Base-by-base conservation (phyloP, 1,140 invertebrate genomes). In the Neocloeon triangulifer region DNA sequence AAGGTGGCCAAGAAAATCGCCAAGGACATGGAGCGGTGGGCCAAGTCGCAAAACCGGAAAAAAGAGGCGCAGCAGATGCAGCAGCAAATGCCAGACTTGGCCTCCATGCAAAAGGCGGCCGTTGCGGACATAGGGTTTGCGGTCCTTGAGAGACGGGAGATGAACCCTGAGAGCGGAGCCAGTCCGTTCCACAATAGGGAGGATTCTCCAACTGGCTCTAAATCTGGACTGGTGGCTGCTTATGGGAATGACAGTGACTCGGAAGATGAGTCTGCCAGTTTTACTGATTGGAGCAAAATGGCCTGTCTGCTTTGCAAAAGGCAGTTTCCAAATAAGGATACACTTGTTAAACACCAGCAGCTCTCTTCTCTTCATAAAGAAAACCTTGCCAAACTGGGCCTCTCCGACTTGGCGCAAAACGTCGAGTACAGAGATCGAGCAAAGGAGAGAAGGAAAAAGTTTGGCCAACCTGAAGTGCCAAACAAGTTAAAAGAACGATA, bases 1-100 rank as follows among this genome's bases (percentile, higher is more conserved):
- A 95, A 94, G 58, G 85, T 92, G 10, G 92, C 92, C 1, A 94
- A 95, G 48, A 92, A 94, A 55, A 95, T 97, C 43, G 89, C 88
- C 0, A 95, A 95, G 12, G 66, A 89, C 45, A 89, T 89, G 84
- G 80, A 85, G 43, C 72, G 74, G 44, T 98, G 94, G 94, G 92
- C 92, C 0, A 89, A 95, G 48, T 88, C 82, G 5, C 57, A 95
- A 32, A 96, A 97, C 55, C 88, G 95, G 46, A 88, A 91, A 55
- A 96, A 96, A 54, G 86, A 95, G 43, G 75, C 66, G 37, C 66
- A 9, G 58, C 60, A 35, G 59, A 66, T 32, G 56, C 61, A 38
- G 46, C 54, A 0, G 51, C 54, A 36, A 50, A n/a, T 23, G 7
- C 21, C 35, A 25, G 36, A 30, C 31, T 31, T 42, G 7, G 32